Conservation (phyloP, 1,140 invertebrate genomes). For the Pentalonia nigronervosa region DNA sequence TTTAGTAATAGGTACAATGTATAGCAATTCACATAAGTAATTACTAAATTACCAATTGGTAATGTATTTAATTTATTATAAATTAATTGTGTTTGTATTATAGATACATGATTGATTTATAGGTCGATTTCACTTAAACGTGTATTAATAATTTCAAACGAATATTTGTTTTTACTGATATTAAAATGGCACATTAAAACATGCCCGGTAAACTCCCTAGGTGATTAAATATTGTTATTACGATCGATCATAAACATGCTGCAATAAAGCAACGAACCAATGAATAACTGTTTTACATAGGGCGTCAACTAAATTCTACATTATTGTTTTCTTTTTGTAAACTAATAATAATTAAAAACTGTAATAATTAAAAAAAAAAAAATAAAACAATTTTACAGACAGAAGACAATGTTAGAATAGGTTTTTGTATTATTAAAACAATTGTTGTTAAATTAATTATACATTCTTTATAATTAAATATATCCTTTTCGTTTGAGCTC, state of each 20-base stretch:
- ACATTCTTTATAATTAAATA: background rate
- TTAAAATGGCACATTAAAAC: background rate
- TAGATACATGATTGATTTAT: background rate
- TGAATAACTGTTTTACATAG: fast-evolving
- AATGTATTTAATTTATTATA: no score
- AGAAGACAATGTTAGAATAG: background rate
- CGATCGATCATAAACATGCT: background rate
- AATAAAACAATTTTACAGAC: background rate
- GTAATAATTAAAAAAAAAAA: background rate
- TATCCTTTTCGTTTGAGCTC: background rate
- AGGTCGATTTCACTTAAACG: no score
- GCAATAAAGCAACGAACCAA: background rate
- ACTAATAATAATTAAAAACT: background rate
- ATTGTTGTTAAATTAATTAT: background rate
- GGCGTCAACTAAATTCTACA: background rate
- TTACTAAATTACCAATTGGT: no score
- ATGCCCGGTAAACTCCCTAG: background rate
- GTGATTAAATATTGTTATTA: background rate
- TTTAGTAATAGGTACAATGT: background rate
- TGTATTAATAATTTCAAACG: no score
- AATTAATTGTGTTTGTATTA: background rate
- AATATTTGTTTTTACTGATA: no score
- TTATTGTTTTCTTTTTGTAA: background rate
- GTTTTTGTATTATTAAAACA: background rate
- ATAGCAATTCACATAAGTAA: background rate